Conservation (phyloP, 2,113 vertebrate species). For the Trochalopteron elliotii region DNA sequence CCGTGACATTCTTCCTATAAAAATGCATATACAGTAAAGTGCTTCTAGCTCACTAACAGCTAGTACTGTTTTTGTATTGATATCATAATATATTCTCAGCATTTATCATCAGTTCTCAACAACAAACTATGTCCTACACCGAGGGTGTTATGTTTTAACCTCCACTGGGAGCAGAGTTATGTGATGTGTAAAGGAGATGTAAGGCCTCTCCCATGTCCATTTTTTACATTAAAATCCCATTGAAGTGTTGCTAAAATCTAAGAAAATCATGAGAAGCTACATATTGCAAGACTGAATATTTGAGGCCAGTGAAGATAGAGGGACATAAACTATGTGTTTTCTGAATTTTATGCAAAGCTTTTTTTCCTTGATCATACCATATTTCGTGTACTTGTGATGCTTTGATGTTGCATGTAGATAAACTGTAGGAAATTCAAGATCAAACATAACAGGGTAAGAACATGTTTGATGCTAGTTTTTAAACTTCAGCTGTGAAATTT, state of each 20-base stretch:
- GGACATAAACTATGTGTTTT: not conserved
- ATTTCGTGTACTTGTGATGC: not conserved
- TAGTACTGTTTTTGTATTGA: not conserved
- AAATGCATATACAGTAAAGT: not conserved
- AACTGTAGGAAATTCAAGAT: not conserved
- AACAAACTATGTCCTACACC: not conserved
- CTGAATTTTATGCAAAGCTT: not conserved
- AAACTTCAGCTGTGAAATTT: not conserved
- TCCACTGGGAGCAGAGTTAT: not conserved
- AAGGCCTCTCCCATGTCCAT: not conserved
- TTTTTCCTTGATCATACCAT: not conserved
- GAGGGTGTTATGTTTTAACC: not conserved
- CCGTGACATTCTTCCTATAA: not conserved
- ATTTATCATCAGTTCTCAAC: not conserved
- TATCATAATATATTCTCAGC: not conserved
- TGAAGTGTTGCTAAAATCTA: not conserved
- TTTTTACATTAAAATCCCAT: not conserved
- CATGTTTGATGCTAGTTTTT: not conserved
- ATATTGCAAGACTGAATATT: not conserved
- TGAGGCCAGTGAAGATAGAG: fast-evolving
- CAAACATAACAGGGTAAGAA: not conserved
- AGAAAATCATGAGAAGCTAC: not conserved
- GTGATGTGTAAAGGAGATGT: not conserved
- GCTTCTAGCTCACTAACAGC: not conserved
- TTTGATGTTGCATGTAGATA: not conserved